Evolutionary conservation across 1,140 invertebrate species (phyloP).

Genomic region (Bombus breviceps): DNA sequence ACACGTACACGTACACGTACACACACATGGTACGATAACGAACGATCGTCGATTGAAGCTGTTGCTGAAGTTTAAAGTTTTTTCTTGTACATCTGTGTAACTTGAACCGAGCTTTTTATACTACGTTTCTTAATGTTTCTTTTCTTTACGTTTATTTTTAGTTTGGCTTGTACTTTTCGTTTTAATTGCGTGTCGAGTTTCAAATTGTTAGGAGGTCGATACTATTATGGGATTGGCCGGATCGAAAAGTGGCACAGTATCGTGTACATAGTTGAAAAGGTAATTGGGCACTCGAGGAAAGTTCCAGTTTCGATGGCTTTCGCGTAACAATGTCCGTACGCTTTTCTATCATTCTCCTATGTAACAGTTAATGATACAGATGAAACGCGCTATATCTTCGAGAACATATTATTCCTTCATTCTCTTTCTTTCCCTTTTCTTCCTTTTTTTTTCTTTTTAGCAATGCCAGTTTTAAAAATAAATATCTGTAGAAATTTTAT

Average conservation of each 20-base stretch:
- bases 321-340: not conserved
- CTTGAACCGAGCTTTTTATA: not conserved
- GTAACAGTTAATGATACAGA: not conserved
- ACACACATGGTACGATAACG: not conserved
- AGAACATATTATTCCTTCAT: not conserved
- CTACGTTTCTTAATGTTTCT: not conserved
- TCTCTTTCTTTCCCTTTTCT: no score
- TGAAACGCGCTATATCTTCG: not conserved
- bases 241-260: not conserved
- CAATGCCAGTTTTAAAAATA: not conserved
- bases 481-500: not conserved
- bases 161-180: not conserved
- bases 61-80: not conserved
- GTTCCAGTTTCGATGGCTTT: not conserved
- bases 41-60: constrained; percentile 30
- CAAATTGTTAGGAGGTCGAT: not conserved
- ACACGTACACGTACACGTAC: not conserved
- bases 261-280: not conserved
- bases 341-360: not conserved
- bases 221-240: not conserved
- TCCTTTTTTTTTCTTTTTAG: not conserved
- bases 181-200: not conserved
- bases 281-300: not conserved
- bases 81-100: not conserved
- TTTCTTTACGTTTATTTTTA: not conserved